Percentiles rank a stretch among this genome's conserved stretches.
These are phyloP conservation scores for Drosophila repletoides DNA, from an alignment of 1,140 invertebrate genomes.

Conservation along the genomic window DNA sequence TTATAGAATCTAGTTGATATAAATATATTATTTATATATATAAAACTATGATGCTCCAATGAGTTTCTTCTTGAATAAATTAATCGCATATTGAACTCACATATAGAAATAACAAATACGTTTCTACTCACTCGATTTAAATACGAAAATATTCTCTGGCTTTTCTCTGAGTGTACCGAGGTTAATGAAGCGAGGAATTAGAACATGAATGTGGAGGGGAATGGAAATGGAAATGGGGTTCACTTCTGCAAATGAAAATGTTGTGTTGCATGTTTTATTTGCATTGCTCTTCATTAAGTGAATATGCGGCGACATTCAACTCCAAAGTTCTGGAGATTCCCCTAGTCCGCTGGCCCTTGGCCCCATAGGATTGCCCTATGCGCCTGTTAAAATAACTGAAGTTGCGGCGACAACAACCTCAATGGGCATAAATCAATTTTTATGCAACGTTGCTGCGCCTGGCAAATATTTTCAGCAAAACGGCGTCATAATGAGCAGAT, in stretches of 20 bases:
- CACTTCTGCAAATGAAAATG: conserved; percentile 42
- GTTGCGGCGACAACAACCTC: conserved; percentile 29
- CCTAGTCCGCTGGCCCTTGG: background rate
- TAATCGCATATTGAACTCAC: no score
- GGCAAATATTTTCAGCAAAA: conserved; percentile 22
- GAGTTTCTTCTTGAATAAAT: no score
- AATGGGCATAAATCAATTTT: conserved; percentile 73
- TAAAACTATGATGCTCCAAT: no score
- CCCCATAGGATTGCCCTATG: background rate
- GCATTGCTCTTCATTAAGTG: conserved; percentile 34
- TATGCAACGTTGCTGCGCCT: conserved; percentile 19
- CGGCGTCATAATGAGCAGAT: conserved; percentile 20
- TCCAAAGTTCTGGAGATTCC: background rate
- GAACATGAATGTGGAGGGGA: background rate
- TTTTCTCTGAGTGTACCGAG: background rate
- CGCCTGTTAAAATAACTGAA: background rate
- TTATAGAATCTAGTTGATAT: no score
- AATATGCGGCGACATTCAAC: conserved; percentile 21
- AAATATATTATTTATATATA: no score
- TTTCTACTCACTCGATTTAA: no score
- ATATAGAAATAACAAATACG: no score
- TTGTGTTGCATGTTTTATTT: conserved; percentile 28
- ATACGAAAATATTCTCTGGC: no score
- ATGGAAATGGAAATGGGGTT: background rate
- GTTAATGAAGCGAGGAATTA: conserved; percentile 12